Evolutionary conservation across 1,140 invertebrate genomes (phyloP), one percentile per base, ranked within the genome.

Genomic region (Littorina saxatilis): DNA sequence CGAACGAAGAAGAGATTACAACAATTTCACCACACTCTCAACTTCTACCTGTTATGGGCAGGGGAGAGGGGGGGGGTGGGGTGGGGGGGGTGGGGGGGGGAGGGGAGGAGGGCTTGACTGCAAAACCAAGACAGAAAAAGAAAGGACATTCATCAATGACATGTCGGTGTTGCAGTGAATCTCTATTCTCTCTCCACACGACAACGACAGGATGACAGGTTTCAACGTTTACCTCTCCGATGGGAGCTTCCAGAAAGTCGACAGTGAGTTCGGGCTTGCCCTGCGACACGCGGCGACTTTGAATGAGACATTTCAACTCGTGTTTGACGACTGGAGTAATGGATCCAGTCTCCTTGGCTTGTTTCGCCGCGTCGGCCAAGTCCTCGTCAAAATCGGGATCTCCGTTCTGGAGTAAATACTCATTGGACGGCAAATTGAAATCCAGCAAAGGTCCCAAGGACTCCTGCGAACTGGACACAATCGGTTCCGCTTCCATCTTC

Each of bases 321-420:
- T 95, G 97, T 94, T 98, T 98, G 91, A 98, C 98, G 77, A 98
- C 94, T 89, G 97, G 96, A 85, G 96, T 97, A 90, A 96, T 95
- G 63, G 96, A 97, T 92, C 96, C 95, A 23, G 83, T 86, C 72
- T 87, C 79, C 17, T 84, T 39, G 0, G 84, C 85, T 15, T 74
- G 43, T 23, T 79, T 40, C 20, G 78, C 76, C 0, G 83, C 85
- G 29, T 86, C 80, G 5, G 50, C 40, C 32, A 86, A 43, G 11
- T 79, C 66, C 15, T 80, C 37, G 23, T 80, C 78, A 13, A 23
- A 50, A 29, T n/a, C 47, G 35, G 32, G 9, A 1, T 5, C 43
- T 17, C 17, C 43, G 43, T 17, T 17, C 7, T 17, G n/a, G 7
- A 32, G 27, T 17, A n/a, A 17, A 17, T 9, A 47, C 43, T 47